Conservation (phyloP, 2,797 vertebrate genomes). For the Sebastes trivittatus region DNA sequence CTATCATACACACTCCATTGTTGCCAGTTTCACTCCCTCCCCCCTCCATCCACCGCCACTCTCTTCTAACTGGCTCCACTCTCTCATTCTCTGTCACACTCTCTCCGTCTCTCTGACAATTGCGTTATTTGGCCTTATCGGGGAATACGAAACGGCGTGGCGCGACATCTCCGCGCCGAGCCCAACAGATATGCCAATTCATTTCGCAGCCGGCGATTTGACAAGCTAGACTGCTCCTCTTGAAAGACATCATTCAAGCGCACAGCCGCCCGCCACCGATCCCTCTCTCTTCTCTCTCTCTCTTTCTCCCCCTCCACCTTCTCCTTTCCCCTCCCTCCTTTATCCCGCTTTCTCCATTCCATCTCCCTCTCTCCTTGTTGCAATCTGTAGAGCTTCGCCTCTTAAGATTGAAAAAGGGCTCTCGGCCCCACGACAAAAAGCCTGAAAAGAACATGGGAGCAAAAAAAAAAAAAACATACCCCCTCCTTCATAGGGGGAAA, state of each 20-base stretch:
- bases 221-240: slow-evolving; percentile 99
- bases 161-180: slow-evolving; percentile 90
- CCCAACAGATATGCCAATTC: slow-evolving; percentile 96
- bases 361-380: slow-evolving; percentile 74
- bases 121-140: slow-evolving; percentile 96
- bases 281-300: slow-evolving; percentile 44
- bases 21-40: slow-evolving; percentile 50
- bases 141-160: slow-evolving; percentile 93
- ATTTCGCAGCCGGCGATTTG: slow-evolving; percentile 93
- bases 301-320: slow-evolving; percentile 40
- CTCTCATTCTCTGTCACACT: slow-evolving; percentile 74
- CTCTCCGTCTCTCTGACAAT: slow-evolving; percentile 89
- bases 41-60: slow-evolving; percentile 9
- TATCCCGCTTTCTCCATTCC: slow-evolving; percentile 66
- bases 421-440: slow-evolving; percentile 80
- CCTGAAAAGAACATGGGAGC: slow-evolving; percentile 72
- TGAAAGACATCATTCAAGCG: slow-evolving; percentile 99
- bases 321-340: slow-evolving; percentile 61
- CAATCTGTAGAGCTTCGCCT: slow-evolving; percentile 83
- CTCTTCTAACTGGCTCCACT: slow-evolving; percentile 62
- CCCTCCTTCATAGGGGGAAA: slow-evolving; percentile 13
- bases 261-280: slow-evolving; percentile 77
- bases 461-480: slow-evolving; percentile 50
- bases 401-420: slow-evolving; percentile 88
- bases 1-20: slow-evolving; percentile 74